Evolutionary conservation across 2,888 invertebrate species (phyloP).

Genomic region (Megalurothrips usitatus): DNA sequence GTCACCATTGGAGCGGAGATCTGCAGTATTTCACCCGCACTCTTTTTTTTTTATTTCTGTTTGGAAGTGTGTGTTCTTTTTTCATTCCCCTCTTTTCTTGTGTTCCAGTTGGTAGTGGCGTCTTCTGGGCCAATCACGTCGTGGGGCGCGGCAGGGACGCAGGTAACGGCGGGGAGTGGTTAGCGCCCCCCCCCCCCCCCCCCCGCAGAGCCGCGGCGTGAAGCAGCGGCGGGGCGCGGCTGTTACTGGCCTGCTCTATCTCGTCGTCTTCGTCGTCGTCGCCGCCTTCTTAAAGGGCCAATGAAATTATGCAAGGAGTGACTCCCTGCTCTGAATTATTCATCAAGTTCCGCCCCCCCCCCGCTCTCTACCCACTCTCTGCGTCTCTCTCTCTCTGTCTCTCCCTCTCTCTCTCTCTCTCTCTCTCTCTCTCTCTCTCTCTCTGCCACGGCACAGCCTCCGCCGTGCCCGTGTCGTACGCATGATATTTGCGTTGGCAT

Average conservation of each 20-base stretch:
- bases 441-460: background rate
- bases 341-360: background rate
- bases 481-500: background rate
- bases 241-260: conserved; percentile 21
- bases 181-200: background rate
- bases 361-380: too few relatives aligned
- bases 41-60: too few relatives aligned
- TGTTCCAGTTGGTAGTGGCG: too few relatives aligned
- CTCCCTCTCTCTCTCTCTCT: too few relatives aligned
- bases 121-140: too few relatives aligned
- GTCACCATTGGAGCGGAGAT: too few relatives aligned
- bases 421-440: background rate
- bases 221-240: background rate
- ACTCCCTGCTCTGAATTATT: conserved; percentile 24
- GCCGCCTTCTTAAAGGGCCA: conserved; percentile 22
- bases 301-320: conserved; percentile 24
- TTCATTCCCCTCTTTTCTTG: too few relatives aligned
- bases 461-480: background rate
- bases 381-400: too few relatives aligned
- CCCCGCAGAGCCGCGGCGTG: background rate
- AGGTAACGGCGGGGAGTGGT: background rate
- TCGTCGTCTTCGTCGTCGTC: background rate
- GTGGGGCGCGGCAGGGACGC: too few relatives aligned
- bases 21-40: too few relatives aligned
- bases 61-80: too few relatives aligned